Conservation (phyloP, 2,113 vertebrate species). For the Patagioenas fasciata region DNA sequence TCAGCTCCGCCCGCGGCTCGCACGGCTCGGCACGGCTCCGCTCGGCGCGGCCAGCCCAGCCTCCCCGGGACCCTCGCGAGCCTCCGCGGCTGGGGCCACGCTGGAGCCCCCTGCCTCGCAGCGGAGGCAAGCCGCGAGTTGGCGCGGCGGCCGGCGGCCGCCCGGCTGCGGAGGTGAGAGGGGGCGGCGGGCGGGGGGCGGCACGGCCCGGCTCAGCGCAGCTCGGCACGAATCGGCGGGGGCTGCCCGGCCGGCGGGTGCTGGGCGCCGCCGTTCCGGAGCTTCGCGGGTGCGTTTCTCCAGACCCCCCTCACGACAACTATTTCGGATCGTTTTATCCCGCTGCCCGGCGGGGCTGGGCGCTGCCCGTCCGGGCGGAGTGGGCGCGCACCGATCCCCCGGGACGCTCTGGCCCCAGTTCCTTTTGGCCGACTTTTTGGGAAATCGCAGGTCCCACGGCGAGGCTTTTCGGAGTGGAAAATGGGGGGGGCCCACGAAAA, state of each 20-base stretch:
- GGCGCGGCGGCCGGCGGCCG: not conserved
- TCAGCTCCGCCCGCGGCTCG: not conserved
- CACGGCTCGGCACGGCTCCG: not conserved
- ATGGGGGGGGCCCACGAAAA: not conserved
- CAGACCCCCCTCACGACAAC: not conserved
- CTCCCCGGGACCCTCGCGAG: not conserved
- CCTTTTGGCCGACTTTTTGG: not conserved
- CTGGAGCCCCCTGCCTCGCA: not conserved
- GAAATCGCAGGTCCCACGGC: not conserved
- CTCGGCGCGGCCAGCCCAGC: not conserved
- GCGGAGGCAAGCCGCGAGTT: constrained; percentile 2
- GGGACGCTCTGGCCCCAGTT: constrained; percentile 26
- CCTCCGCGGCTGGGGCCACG: not conserved
- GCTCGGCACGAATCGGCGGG: not conserved
- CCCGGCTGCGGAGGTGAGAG: constrained; percentile 7
- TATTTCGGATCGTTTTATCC: not conserved
- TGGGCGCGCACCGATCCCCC: not conserved
- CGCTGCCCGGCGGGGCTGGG: not conserved
- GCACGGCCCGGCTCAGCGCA: not conserved
- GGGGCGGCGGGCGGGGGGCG: constrained; percentile 21
- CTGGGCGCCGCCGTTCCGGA: not conserved
- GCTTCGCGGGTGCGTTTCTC: not conserved
- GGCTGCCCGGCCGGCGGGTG: not conserved
- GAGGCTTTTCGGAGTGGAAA: constrained; percentile 40
- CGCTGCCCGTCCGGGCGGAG: constrained; percentile 8